Percentiles rank a stretch among this genome's conserved stretches.
Evolutionary conservation across 2,797 vertebrate genomes (phyloP).

Genomic region (Diplodus puntazzo): DNA sequence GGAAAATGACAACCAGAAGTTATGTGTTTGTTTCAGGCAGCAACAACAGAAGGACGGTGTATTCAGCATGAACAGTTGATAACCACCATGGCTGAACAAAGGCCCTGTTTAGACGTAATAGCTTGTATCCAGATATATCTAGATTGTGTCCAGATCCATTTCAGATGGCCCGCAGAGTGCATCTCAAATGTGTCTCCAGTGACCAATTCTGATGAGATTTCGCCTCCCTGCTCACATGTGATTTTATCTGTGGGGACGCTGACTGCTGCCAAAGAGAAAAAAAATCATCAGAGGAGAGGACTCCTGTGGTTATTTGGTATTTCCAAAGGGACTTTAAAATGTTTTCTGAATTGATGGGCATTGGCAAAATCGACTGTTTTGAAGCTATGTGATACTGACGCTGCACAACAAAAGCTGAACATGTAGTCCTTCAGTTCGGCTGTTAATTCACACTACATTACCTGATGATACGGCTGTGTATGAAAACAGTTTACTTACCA

Average conservation of each 20-base stretch:
- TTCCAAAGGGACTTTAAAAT: slow-evolving; percentile 3
- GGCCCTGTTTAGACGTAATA: slow-evolving; percentile 16
- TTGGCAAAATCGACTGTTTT: slow-evolving; percentile 18
- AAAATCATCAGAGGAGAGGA: slow-evolving; percentile 15
- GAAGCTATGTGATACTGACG: not conserved
- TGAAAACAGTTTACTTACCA: slow-evolving; percentile 3
- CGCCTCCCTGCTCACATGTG: slow-evolving; percentile 36
- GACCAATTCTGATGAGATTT: slow-evolving; percentile 44
- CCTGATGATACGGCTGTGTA: not conserved
- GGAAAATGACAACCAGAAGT: not conserved
- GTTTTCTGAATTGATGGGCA: slow-evolving; percentile 5
- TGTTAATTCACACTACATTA: not conserved
- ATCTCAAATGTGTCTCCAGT: slow-evolving; percentile 48
- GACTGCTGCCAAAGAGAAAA: slow-evolving; percentile 18
- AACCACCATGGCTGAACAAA: slow-evolving; percentile 27
- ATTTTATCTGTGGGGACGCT: slow-evolving; percentile 45
- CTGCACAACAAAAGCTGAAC: not conserved
- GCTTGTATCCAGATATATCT: slow-evolving; percentile 31
- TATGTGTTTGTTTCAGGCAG: not conserved
- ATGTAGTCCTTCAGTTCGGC: not conserved
- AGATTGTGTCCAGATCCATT: slow-evolving; percentile 48
- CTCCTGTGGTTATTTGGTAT: slow-evolving; percentile 18
- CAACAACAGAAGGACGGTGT: not conserved
- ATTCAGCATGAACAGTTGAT: slow-evolving; percentile 8
- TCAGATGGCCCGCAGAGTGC: slow-evolving; percentile 41